Base-by-base conservation (phyloP, 2,797 vertebrate genomes). In the Melanotaenia maccullochi region DNA sequence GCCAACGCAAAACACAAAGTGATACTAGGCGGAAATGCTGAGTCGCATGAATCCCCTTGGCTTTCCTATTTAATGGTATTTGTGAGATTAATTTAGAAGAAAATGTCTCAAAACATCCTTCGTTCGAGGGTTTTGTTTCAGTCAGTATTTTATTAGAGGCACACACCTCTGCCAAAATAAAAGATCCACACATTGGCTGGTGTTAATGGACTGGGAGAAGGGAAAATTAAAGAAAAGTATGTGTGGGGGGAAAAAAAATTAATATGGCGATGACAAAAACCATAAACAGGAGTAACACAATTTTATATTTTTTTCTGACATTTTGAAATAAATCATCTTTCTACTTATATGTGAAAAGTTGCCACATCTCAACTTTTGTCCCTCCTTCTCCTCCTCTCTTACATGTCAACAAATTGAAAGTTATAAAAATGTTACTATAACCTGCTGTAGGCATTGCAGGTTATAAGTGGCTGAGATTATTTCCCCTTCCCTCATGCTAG, bases 121-220 rank as follows among this genome's bases (percentile, higher is more conserved):
- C 51, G 83, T 82, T 85, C 84, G 60, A 51, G 56, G 20, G 52
- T 63, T 76, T 65, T 36, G 66, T 76, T 82, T 70, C 25, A 58
- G 25, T 72, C 36, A 59, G 40, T 20, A 70, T 63, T 73, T 54
- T 58, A 64, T 52, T 55, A n/a, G 35, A 67, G 20, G 35, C 55
- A 36, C 58, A 20, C n/a, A 47, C 56, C 60, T 68, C 65, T 65
- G 49, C 70, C 64, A 73, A 16, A 47, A 28, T 75, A 74, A 80
- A 36, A 44, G 24, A 64, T 61, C 77, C 60, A 71, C 75, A 75
- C 82, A 49, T 68, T 4, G 16, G 51, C 75, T 28, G 30, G 66
- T 81, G 84, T 51, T 87, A 88, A 90, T 89, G 79, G 85, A 78
- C 76, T 86, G 84, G 79, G 52, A 52, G 65, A 77, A 81, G 59